phyloP scores from a whole-genome alignment of 2,888 invertebrate species.

The Limnephilus auricula region DNA sequence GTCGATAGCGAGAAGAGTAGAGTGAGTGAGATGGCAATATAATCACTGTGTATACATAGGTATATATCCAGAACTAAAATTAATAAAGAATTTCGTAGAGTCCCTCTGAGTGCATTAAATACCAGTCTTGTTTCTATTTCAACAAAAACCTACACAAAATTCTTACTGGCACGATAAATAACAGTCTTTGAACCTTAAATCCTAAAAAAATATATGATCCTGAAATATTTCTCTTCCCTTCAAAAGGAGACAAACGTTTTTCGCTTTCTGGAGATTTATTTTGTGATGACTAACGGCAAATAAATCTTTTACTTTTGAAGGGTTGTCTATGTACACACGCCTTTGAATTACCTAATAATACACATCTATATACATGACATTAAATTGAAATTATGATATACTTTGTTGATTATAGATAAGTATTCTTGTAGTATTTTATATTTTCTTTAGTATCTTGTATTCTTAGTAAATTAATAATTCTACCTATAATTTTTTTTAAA shows the following conservation, averaged over 20 bases:
- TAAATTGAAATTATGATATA: neutral
- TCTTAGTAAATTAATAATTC: neutral
- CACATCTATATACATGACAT: neutral
- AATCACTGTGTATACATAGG: neutral
- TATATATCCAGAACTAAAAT: too few relatives aligned
- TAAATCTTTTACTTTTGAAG: neutral
- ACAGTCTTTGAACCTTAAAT: neutral
- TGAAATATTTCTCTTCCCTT: neutral
- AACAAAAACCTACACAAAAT: neutral
- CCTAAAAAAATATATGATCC: neutral
- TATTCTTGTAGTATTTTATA: too few relatives aligned
- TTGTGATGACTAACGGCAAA: neutral
- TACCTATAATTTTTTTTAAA: neutral
- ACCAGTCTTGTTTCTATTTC: neutral
- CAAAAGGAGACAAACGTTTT: conserved; percentile 2
- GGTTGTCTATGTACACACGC: neutral
- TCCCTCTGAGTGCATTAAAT: neutral
- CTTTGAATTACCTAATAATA: neutral
- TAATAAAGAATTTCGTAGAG: neutral
- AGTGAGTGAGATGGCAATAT: neutral
- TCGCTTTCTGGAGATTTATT: neutral
- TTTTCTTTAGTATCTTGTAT: too few relatives aligned
- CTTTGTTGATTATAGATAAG: too few relatives aligned
- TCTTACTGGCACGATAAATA: neutral
- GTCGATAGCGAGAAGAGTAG: neutral